Base-by-base conservation (phyloP, 1,140 invertebrate genomes). In the Drosophila serrata region DNA sequence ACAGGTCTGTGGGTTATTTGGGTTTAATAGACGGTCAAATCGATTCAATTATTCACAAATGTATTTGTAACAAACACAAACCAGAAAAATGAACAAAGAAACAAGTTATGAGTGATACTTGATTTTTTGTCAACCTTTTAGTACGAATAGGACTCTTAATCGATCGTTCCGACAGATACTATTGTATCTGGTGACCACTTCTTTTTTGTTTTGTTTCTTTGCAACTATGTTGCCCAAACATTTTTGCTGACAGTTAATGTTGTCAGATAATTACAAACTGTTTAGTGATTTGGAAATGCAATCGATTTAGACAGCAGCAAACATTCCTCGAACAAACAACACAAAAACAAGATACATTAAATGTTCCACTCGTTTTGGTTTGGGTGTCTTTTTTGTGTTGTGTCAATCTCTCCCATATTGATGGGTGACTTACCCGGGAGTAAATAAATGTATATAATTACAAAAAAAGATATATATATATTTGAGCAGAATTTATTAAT, bases 1-100 rank as follows among this genome's bases (percentile, higher is more conserved):
- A 59, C 74, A 55, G 74, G 74, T 77, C 55, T 46, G 27, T 31
- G 40, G 72, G 49, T 75, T 74, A 46, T 74, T 74, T 73, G 48
- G 35, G 70, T 55, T 75, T 75, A 58, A 65, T 56, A 64, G 37
- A 7, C 53, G 56, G 13, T 60, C 55, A 43, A 68, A 76, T n/a
- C 46, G 29, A 55, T 33, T 60, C 35, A 68, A 55, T 77, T 77
- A 77, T 40, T 24, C 62, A 19, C 46, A 75, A 51, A 75, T 62
- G n/a, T 61, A 49, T 62, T 72, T 72, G 37, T 43, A 45, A 55
- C 51, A 2, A 40, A 51, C 29, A 19, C 29, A 19, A 24, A 49
- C 35, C 60, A 53, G 24, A 39, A 24, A 40, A 39, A 39, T 13
- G 5, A 2, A 29, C 24, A 24, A 51, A 27, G 24, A 70, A 72